Base-by-base conservation (phyloP, 2,797 vertebrate genomes). In the Novumbra hubbsi region DNA sequence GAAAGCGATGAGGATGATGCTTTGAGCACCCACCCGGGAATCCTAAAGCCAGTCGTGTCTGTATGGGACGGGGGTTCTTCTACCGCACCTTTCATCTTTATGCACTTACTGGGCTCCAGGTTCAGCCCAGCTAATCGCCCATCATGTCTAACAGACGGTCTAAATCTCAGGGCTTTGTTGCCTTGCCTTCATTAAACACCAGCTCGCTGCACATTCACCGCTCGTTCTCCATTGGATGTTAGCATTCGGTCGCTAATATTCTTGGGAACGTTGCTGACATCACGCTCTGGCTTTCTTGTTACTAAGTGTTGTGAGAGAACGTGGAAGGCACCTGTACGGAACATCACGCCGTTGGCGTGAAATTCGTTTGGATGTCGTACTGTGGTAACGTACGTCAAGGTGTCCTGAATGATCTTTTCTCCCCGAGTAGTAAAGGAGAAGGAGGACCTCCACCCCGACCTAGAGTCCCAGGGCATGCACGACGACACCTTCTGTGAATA, bases 401-500 rank as follows among this genome's bases (percentile, higher is more conserved):
- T 28, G 16, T 24, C 45, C 38, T 48, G 21, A 49, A 34, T 55
- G 5, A 32, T 66, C 19, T n/a, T 45, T 73, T 80, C 80, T 87
- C 79, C 48, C 70, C 19, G 80, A 88, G 75, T 89, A 99, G 98
- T 99, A 62, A 99, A 99, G 92, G 98, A 99, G 87, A 99, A 99
- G 82, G 98, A 99, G 89, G 97, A 98, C 88, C 94, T 98, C 71
- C 96, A 98, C 86, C 96, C 97, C 77, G 98, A 99, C 79, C 92
- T 96, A 0, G 98, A 99, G 89, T 94, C 96, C 80, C 97, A 97
- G 83, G 97, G 96, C 73, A 96, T 95, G 88, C 98, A 98, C 92
- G 97, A 98, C 63, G 97, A 98, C 93, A 98, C 96, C 21, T 98
- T 98, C 88, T 96, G 97, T 71, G 97, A 99, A 94, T 98, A 97